Evolutionary conservation across 92 coral and sea anemone species (phyloP), one percentile per base, ranked within the genome.

Genomic region (Zoanthus sansibaricus): DNA sequence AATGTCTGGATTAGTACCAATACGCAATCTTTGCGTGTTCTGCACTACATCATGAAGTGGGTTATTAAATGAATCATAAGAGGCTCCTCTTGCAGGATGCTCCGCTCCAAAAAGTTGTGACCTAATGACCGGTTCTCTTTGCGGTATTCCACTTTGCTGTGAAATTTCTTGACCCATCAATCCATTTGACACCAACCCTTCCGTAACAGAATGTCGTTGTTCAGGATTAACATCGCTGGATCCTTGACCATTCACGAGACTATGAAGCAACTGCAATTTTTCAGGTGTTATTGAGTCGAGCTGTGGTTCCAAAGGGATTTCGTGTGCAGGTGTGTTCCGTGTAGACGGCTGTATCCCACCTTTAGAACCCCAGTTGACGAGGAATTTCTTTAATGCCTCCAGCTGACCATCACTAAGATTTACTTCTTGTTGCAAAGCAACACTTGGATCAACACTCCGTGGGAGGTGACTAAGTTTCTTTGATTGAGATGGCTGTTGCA

Each of bases 351-450:
- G 82, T 52, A 17, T n/a, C 15, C 66, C 68, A 30, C n/a, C 82
- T 30, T 46, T 51, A 11, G 66, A 25, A 17, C 52, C 82, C 21
- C 45, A 54, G 68, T 80, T 80, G 9, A 72, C 30, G 7, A 80
- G 75, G 45, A 80, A 80, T 14, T 80, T 80, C 85, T 80, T 80
- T 45, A 80, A 32, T 20, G 73, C 73, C 13, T 64, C 75, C 25
- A 80, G 85, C 14, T 80, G 85, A 32, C 0, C 44, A 67, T 80
- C 64, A 25, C 58, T 64, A 51, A 80, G 85, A 80, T 80, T 80
- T 18, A 69, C 85, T 75, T 80, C 59, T 80, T 80, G 85, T 18
- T 80, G 74, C 75, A 80, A 80, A 44, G 44, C 73, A 80, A 12
- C 59, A 80, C 59, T 25, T 66, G 85, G 85, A 62, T 80, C 85